Conservation (phyloP, 2,888 invertebrate species). For the Caprella mutica region DNA sequence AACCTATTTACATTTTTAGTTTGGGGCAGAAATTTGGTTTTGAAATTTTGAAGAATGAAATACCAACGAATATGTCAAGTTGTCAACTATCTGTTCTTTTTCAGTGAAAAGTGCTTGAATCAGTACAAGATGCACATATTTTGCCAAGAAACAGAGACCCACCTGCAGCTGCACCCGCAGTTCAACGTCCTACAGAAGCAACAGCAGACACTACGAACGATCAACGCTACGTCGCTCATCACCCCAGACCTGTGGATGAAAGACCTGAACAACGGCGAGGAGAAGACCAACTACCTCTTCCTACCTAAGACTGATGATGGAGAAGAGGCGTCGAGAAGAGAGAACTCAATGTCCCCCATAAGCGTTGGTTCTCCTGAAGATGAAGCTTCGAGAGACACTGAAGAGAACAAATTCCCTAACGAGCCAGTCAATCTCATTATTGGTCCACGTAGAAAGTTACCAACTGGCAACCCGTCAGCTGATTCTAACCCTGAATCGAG, state of each 20-base stretch:
- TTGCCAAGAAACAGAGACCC: conserved; percentile 83
- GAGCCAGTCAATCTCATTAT: conserved; percentile 28
- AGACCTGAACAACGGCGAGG: conserved; percentile 42
- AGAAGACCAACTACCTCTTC: not conserved
- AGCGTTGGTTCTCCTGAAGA: conserved; percentile 12
- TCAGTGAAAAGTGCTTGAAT: conserved; percentile 82
- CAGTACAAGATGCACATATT: conserved; percentile 97
- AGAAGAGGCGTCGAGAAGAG: not conserved
- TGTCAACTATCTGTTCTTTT: conserved; percentile 39
- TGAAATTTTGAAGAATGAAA: no score
- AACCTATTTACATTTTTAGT: not conserved
- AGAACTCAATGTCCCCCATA: conserved; percentile 1
- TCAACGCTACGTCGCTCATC: conserved; percentile 48
- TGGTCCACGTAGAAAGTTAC: not conserved
- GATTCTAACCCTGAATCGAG: conserved; percentile 7
- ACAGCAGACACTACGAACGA: conserved; percentile 29
- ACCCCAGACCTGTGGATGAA: conserved; percentile 84
- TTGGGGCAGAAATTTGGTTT: no score
- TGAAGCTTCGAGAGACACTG: not conserved
- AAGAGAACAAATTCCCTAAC: no score
- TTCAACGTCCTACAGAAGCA: conserved; percentile 43
- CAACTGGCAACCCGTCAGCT: not conserved
- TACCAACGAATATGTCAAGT: not conserved
- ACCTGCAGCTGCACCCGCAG: conserved; percentile 68
- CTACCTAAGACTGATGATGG: not conserved